These are phyloP conservation scores for Myotis vivesi DNA, from an alignment of 2,797 vertebrate genomes.

Conservation along the genomic window DNA sequence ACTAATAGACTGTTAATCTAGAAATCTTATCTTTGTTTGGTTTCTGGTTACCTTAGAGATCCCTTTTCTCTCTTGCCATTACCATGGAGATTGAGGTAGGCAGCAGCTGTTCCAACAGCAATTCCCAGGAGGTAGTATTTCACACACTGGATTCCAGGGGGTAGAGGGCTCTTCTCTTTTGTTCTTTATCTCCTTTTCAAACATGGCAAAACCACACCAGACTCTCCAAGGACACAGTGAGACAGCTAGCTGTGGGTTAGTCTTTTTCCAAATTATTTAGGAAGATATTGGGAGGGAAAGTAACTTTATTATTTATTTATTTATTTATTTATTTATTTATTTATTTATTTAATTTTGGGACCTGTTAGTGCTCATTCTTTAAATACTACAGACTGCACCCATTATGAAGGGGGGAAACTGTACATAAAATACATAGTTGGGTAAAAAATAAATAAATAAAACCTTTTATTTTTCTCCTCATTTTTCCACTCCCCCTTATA, in stretches of 20 bases:
- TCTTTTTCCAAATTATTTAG: not conserved
- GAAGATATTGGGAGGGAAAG: not conserved
- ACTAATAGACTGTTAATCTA: slow-evolving; percentile 25
- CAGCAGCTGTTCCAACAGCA: not conserved
- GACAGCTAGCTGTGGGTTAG: not conserved
- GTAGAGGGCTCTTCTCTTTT: not conserved
- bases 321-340: too few relatives aligned
- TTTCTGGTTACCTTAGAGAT: slow-evolving; percentile 28
- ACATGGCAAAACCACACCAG: not conserved
- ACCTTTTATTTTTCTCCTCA: not conserved
- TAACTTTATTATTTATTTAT: not conserved
- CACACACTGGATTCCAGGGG: not conserved
- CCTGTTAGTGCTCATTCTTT: not conserved
- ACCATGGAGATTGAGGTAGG: not conserved
- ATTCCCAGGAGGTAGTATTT: not conserved
- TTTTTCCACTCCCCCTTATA: not conserved
- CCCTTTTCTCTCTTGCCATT: not conserved
- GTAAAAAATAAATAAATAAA: not conserved
- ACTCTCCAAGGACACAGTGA: not conserved
- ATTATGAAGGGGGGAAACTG: not conserved
- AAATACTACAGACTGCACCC: not conserved
- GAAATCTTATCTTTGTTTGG: not conserved
- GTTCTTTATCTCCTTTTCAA: not conserved
- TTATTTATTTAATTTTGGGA: not conserved
- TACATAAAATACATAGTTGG: not conserved